Percentiles rank a stretch among this genome's conserved stretches.
phyloP scores from a whole-genome alignment of 2,888 invertebrate genomes.

The Hirtodrosophila cameraria region DNA sequence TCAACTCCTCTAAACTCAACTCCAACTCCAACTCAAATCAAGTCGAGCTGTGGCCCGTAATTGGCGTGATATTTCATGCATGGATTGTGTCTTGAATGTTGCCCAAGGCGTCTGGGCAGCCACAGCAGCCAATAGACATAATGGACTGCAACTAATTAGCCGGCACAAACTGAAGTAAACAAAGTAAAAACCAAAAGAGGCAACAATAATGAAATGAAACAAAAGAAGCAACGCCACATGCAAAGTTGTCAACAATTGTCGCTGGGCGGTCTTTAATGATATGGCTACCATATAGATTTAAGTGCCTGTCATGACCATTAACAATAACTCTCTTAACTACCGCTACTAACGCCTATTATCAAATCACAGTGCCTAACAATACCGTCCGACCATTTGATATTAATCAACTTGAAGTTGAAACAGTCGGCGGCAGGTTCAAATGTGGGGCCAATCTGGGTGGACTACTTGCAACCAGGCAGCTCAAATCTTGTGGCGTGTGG shows the following conservation, averaged over 20 bases:
- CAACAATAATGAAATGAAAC: not conserved
- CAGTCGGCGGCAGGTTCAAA: constrained; percentile 60
- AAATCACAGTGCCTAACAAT: constrained; percentile 12
- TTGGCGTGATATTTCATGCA: constrained; percentile 75
- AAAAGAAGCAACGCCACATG: constrained; percentile 17
- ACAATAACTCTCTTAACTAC: constrained; percentile 2
- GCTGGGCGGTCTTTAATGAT: constrained; percentile 31
- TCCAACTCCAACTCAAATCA: constrained; percentile 7
- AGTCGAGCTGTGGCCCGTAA: constrained; percentile 46
- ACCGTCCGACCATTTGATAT: constrained; percentile 49
- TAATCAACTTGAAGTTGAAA: constrained; percentile 57
- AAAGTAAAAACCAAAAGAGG: not conserved
- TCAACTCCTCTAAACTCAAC: too few relatives aligned
- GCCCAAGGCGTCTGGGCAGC: constrained; percentile 34
- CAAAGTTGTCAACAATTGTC: constrained; percentile 29
- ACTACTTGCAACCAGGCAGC: constrained; percentile 37
- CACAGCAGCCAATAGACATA: constrained; percentile 33
- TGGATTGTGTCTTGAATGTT: constrained; percentile 41
- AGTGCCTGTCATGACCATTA: constrained; percentile 6
- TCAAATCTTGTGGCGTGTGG: constrained; percentile 58
- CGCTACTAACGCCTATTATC: constrained; percentile 21
- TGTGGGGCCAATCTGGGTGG: constrained; percentile 47
- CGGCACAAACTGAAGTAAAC: constrained; percentile 25
- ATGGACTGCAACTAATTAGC: constrained; percentile 58
- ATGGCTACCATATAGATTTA: constrained; percentile 14